Conservation (phyloP, 2,797 vertebrate species). For the Sphenopsis melanotis region DNA sequence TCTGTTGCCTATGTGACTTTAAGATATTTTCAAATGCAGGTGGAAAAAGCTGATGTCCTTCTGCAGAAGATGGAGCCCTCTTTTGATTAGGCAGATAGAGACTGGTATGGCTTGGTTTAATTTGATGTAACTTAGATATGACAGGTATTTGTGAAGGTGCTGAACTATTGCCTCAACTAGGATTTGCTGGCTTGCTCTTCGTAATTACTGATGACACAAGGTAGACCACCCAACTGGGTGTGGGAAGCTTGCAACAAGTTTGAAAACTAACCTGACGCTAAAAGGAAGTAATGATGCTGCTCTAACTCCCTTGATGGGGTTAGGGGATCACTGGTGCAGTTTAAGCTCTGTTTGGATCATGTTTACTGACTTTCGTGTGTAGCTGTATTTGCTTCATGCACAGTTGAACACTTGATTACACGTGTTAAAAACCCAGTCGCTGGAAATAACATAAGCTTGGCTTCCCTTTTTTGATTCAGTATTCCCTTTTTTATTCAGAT, state of each 20-base stretch:
- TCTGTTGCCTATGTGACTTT: background rate
- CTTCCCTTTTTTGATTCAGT: background rate
- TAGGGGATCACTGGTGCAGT: background rate
- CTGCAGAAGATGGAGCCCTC: background rate
- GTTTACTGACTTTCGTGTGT: background rate
- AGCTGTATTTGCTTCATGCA: background rate
- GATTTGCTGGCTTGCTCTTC: background rate
- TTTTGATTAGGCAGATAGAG: background rate
- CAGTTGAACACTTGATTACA: background rate
- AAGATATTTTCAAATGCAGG: background rate
- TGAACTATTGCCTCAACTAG: background rate
- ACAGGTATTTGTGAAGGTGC: background rate
- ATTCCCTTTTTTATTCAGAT: background rate
- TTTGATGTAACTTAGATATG: background rate
- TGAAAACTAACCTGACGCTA: background rate
- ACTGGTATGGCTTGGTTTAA: background rate
- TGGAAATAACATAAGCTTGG: background rate
- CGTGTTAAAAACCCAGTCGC: background rate
- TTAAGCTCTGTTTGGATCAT: background rate
- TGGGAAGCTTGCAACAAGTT: background rate
- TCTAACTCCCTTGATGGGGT: background rate
- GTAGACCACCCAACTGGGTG: background rate
- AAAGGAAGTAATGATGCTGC: accelerated
- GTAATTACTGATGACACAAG: background rate
- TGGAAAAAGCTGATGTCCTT: background rate